Conservation (phyloP, 2,888 invertebrate genomes). For the Brachyptera putata region DNA sequence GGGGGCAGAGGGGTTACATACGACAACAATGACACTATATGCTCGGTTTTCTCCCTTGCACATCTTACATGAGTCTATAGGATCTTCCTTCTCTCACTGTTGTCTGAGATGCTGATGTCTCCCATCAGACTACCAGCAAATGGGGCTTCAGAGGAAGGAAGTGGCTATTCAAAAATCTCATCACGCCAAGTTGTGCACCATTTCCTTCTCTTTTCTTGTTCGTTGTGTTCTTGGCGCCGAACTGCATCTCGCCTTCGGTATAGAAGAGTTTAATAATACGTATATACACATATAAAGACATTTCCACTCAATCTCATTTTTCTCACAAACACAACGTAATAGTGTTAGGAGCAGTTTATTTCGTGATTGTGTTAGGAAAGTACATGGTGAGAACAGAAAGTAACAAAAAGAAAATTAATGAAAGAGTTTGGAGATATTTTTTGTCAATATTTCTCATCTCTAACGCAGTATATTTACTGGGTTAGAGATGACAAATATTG, state of each 20-base stretch:
- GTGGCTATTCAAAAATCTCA: conserved; percentile 27
- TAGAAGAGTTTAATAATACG: no score
- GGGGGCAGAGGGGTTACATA: conserved; percentile 18
- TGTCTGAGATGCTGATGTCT: conserved; percentile 20
- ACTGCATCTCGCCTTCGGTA: neutral
- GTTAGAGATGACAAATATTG: no score
- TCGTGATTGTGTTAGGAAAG: no score
- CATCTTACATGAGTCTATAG: no score
- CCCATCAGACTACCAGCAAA: conserved; percentile 19
- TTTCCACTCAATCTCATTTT: conserved; percentile 2
- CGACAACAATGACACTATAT: conserved; percentile 28
- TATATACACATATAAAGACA: neutral
- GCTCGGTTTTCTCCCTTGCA: conserved; percentile 6
- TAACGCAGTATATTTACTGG: no score
- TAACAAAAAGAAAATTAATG: no score
- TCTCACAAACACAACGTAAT: neutral
- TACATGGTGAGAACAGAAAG: no score
- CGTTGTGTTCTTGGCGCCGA: neutral
- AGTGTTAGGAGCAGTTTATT: neutral
- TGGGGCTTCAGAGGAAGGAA: conserved; percentile 17
- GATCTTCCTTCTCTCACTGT: conserved; percentile 4
- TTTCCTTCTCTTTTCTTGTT: conserved; percentile 12
- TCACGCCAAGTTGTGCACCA: conserved; percentile 19
- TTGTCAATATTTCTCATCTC: no score
- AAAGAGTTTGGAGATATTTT: no score